Conservation (phyloP, 2,888 invertebrate genomes). For the Dascillus cervinus region DNA sequence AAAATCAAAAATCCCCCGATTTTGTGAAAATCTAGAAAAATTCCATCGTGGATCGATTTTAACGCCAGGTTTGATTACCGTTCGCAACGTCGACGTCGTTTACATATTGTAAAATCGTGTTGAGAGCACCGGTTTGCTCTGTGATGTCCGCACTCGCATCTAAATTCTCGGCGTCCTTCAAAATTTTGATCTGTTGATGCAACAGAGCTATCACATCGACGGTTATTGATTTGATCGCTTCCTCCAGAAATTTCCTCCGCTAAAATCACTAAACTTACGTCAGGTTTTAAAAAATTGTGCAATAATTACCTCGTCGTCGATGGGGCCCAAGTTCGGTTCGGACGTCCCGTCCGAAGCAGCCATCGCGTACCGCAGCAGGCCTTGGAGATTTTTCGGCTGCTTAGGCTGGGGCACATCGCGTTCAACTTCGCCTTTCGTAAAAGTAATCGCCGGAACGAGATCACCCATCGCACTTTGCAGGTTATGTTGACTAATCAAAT, state of each 20-base stretch:
- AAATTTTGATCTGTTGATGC: slow-evolving; percentile 50
- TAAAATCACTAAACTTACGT: too few species aligned
- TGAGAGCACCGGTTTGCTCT: slow-evolving; percentile 57
- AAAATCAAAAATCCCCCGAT: slow-evolving; percentile 75
- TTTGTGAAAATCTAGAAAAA: slow-evolving; percentile 66
- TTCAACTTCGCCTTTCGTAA: slow-evolving; percentile 4
- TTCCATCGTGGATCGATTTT: background rate
- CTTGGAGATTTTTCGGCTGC: slow-evolving; percentile 40
- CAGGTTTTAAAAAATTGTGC: too few species aligned
- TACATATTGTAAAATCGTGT: slow-evolving; percentile 57
- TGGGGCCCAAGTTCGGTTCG: slow-evolving; percentile 44
- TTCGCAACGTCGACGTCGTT: slow-evolving; percentile 75
- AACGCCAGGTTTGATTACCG: slow-evolving; percentile 43
- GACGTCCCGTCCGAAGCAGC: slow-evolving; percentile 56
- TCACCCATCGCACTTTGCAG: too few species aligned
- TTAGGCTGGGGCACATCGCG: slow-evolving; percentile 26
- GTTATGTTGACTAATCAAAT: too few species aligned
- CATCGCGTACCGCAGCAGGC: slow-evolving; percentile 61
- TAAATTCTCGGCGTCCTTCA: slow-evolving; percentile 44
- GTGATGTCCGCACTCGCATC: slow-evolving; percentile 47
- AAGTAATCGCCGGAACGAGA: background rate
- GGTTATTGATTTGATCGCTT: slow-evolving; percentile 62
- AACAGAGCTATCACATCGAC: slow-evolving; percentile 63
- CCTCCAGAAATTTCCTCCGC: slow-evolving; percentile 63
- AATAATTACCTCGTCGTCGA: slow-evolving; percentile 59